A percentile compares a stretch with the other conserved stretches of the same genome.
Conservation (phyloP, 2,888 invertebrate genomes). For the Eumerus sabulonum region DNA sequence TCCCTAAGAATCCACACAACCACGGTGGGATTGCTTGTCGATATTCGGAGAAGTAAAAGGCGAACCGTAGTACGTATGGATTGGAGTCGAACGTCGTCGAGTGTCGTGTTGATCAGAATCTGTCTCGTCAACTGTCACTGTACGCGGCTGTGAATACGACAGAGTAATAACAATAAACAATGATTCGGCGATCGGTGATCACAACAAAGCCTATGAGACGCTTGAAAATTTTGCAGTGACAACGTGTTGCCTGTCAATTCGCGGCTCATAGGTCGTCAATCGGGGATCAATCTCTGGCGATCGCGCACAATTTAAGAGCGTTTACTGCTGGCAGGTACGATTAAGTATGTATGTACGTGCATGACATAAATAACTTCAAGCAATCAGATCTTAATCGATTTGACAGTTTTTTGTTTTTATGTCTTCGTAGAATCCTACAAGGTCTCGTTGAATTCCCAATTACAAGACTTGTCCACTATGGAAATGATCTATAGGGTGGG, state of each 20-base stretch:
- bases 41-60: conserved; percentile 13
- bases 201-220: conserved; percentile 16
- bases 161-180: conserved; percentile 43
- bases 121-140: conserved; percentile 44
- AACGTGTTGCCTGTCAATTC: conserved; percentile 4
- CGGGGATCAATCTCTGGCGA: background rate
- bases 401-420: no score
- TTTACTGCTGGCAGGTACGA: no score
- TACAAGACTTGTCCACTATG: no score
- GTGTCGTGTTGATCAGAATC: conserved; percentile 37
- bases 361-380: background rate
- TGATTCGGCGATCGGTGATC: background rate
- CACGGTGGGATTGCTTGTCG: conserved; percentile 7
- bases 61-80: background rate
- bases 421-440: no score
- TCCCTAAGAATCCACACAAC: conserved; percentile 17
- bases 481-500: no score
- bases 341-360: background rate
- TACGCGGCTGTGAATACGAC: conserved; percentile 23
- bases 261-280: conserved; percentile 9
- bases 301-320: no score
- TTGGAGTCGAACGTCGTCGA: background rate
- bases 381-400: no score
- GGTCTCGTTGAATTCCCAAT: no score
- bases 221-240: conserved; percentile 1